Conservation (phyloP, 2,888 invertebrate genomes). For the Nemotelus nigrinus region DNA sequence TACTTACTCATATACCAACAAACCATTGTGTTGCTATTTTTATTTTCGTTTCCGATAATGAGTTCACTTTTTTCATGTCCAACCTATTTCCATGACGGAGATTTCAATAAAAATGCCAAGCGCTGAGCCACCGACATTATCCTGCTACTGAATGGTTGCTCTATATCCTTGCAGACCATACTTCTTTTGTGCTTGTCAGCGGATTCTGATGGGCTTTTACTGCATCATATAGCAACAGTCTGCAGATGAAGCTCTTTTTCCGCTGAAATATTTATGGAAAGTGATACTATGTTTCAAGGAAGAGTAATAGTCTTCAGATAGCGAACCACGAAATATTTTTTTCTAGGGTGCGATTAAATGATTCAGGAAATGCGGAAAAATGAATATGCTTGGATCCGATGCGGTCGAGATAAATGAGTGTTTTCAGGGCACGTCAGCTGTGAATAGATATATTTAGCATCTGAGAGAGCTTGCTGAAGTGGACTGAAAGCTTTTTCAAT, state of each 20-base stretch:
- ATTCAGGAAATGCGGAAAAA: slow-evolving; percentile 27
- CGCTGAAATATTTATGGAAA: background rate
- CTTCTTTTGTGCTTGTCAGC: background rate
- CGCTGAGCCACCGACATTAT: background rate
- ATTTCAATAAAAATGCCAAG: background rate
- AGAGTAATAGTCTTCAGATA: no score
- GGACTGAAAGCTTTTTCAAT: no score
- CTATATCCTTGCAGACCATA: slow-evolving; percentile 27
- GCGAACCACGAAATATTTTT: background rate
- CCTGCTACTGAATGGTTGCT: slow-evolving; percentile 19
- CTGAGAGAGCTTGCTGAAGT: no score
- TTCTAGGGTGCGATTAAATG: slow-evolving; percentile 5
- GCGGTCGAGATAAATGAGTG: no score
- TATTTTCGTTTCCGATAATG: slow-evolving; percentile 14
- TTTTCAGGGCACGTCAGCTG: no score
- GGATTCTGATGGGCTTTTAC: background rate
- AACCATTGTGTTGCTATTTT: slow-evolving; percentile 23
- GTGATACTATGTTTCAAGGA: background rate
- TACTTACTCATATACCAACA: background rate
- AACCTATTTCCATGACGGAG: slow-evolving; percentile 16
- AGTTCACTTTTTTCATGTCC: slow-evolving; percentile 1
- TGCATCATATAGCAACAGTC: slow-evolving; percentile 15
- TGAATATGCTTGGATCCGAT: background rate
- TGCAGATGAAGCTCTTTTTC: slow-evolving; percentile 13
- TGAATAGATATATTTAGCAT: no score